Evolutionary conservation across 1,140 invertebrate species (phyloP), one percentile per base, ranked within the genome.

Genomic region (Eulimnadia texana): DNA sequence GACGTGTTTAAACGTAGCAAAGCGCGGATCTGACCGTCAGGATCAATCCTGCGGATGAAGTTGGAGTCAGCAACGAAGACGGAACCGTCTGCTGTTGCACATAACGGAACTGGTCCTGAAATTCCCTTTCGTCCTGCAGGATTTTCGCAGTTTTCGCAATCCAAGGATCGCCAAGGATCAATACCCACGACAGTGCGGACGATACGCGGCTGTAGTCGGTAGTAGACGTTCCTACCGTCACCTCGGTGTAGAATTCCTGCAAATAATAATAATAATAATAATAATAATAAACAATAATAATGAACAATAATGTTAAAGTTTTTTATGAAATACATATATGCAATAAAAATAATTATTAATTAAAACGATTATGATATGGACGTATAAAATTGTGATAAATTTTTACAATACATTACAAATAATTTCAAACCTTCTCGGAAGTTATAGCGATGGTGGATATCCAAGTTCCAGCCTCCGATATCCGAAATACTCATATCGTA

Each of bases 361-460:
- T n/a, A n/a, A n/a, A n/a, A n/a, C n/a, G n/a, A n/a, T n/a, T n/a
- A n/a, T n/a, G n/a, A n/a, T n/a, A n/a, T n/a, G n/a, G n/a, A n/a
- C n/a, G n/a, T n/a, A n/a, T n/a, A n/a, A n/a, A n/a, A n/a, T n/a
- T n/a, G n/a, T n/a, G n/a, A n/a, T n/a, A n/a, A n/a, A n/a, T n/a
- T n/a, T n/a, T n/a, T n/a, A n/a, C n/a, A n/a, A n/a, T n/a, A n/a
- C n/a, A n/a, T n/a, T n/a, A n/a, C n/a, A n/a, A n/a, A n/a, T n/a
- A n/a, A n/a, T n/a, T n/a, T n/a, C n/a, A n/a, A n/a, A 97, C 94
- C 67, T 91, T 93, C 79, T 96, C 93, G 88, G 78, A 95, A 95
- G 72, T 98, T 98, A 74, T 98, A 97, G 72, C 94, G 91, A 72
- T 98, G 94, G 75, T 98, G 94, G 58, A 98, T 93, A 70, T 98